phyloP scores from a whole-genome alignment of 2,888 invertebrate species.

The Blastobasis lacticolella region DNA sequence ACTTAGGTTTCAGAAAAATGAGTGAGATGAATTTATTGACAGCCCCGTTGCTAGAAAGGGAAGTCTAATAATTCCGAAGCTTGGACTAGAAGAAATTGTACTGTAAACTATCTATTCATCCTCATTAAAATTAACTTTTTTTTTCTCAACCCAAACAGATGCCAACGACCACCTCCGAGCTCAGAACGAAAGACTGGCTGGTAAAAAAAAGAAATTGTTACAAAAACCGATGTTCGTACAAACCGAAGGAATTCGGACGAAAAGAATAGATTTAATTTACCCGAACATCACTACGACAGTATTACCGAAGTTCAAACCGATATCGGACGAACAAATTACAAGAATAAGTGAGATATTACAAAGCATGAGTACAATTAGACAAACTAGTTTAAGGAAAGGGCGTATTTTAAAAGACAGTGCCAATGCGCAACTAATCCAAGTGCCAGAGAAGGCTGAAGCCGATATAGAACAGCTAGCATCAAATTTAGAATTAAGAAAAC shows the following conservation, averaged over 20 bases:
- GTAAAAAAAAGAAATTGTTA: constrained; percentile 26
- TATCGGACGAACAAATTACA: constrained; percentile 57
- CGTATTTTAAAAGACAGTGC: constrained; percentile 8
- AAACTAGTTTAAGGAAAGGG: constrained; percentile 32
- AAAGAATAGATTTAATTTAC: constrained; percentile 38
- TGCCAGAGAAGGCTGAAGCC: too few species aligned
- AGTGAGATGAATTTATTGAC: too few species aligned
- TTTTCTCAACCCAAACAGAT: constrained; percentile 54
- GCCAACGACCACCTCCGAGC: constrained; percentile 66
- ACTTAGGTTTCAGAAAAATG: too few species aligned
- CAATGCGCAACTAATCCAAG: too few species aligned
- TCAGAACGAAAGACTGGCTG: constrained; percentile 23
- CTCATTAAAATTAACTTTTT: constrained; percentile 24
- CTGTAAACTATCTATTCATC: not conserved
- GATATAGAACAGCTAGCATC: too few species aligned
- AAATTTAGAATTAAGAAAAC: too few species aligned
- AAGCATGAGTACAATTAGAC: constrained; percentile 24
- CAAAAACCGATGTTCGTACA: constrained; percentile 65
- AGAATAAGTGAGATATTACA: constrained; percentile 54
- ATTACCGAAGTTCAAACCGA: constrained; percentile 59
- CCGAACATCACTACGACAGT: constrained; percentile 39
- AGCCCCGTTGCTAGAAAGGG: too few species aligned
- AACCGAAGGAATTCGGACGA: constrained; percentile 31
- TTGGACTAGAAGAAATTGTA: too few species aligned
- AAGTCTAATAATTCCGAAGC: too few species aligned